Evolutionary conservation across 2,797 vertebrate genomes (phyloP).

Genomic region (Gastrophryne carolinensis): DNA sequence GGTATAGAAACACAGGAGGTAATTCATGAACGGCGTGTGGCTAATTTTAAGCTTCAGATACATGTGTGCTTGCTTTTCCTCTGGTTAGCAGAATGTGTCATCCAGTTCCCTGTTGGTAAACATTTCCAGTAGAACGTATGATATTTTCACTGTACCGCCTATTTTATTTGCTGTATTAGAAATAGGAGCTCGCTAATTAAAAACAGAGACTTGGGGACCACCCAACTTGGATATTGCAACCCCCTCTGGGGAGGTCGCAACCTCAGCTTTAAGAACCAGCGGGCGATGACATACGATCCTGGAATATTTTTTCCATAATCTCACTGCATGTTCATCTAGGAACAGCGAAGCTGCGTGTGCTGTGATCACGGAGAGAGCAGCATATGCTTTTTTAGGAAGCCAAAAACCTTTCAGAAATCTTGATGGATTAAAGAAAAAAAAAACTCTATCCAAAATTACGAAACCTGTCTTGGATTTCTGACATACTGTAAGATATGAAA

Average conservation of each 20-base stretch:
- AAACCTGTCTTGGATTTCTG: constrained; percentile 25
- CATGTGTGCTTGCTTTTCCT: background rate
- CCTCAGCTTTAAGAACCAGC: constrained; percentile 52
- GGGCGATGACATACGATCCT: constrained; percentile 52
- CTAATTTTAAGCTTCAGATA: too few species aligned
- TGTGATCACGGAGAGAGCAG: constrained; percentile 22
- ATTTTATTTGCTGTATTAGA: constrained; percentile 31
- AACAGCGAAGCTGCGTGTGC: constrained; percentile 30
- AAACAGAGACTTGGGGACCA: constrained; percentile 53
- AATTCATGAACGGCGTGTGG: too few species aligned
- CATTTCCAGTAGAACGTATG: constrained; percentile 19
- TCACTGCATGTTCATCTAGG: constrained; percentile 47
- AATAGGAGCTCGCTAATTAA: constrained; percentile 50
- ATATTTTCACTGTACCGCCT: constrained; percentile 41
- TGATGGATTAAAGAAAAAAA: constrained; percentile 26
- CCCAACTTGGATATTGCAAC: constrained; percentile 53
- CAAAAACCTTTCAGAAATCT: constrained; percentile 29
- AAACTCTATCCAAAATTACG: constrained; percentile 29
- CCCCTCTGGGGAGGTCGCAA: constrained; percentile 53
- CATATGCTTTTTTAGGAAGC: constrained; percentile 33
- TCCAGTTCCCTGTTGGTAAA: constrained; percentile 30
- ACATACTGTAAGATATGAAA: constrained; percentile 18
- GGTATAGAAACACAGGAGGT: too few species aligned
- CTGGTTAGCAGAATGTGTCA: constrained; percentile 9
- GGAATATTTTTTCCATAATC: constrained; percentile 53